Conservation (phyloP, 2,113 vertebrate species). For the Bos indicus region DNA sequence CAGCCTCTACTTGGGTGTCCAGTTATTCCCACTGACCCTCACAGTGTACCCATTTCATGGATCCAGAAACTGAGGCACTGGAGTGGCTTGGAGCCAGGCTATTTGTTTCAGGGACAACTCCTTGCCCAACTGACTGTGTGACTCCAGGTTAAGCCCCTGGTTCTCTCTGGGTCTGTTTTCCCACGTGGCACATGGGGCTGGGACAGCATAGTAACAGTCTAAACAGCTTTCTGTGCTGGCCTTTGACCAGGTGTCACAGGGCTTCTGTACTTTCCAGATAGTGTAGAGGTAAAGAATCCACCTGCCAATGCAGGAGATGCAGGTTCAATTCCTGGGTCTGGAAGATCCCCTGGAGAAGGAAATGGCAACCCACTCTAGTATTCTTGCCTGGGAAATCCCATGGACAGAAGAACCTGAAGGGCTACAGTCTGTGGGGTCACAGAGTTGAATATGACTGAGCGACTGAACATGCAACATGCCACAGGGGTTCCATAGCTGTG, state of each 20-base stretch:
- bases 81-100: neutral
- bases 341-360: neutral
- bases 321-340: neutral
- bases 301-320: neutral
- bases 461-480: neutral
- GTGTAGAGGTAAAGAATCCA: neutral
- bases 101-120: neutral
- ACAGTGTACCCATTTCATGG: neutral
- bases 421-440: neutral
- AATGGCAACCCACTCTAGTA: neutral
- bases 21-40: neutral
- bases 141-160: neutral
- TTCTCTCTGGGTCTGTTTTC: neutral
- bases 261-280: neutral
- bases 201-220: too few relatives aligned
- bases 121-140: neutral
- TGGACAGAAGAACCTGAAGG: neutral
- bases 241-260: rapidly evolving
- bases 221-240: neutral
- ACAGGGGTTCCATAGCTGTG: neutral
- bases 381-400: neutral
- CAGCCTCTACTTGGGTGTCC: neutral
- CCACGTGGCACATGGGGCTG: neutral
- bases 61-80: neutral
- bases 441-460: neutral